Base-by-base conservation (phyloP, 2,888 invertebrate species). In the Ypsolopha sequella region DNA sequence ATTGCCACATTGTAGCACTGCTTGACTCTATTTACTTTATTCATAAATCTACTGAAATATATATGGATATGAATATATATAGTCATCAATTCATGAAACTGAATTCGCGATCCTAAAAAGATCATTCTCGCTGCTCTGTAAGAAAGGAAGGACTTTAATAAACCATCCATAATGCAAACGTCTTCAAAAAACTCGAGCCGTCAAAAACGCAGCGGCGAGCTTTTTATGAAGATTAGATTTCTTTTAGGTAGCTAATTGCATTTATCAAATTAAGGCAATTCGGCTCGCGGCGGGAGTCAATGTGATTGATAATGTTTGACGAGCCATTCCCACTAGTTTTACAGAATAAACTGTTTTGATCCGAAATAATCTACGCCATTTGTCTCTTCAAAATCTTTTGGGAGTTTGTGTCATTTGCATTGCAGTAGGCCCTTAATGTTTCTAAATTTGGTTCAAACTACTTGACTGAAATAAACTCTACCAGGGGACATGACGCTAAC, bases 181-280 rank as follows among this genome's bases (percentile, higher is more conserved):
- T 38, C 36, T 48, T 34, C 60, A 73, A 78, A 73, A 73, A 74
- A 70, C 63, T 63, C 67, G 38, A 68, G 66, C 66, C 65, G 70
- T 68, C 70, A 79, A 81, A 82, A 80, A 81, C 75, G 64, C 62
- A 69, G 76, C 73, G 78, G 73, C 73, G 34, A 41, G 11, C 35
- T 50, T 50, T 50, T 50, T 76, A 71, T 67, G 65, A 61, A 80
- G 79, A 85, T 86, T 82, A 84, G 82, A 82, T 81, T 85, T 79
- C 79, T 78, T 80, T 80, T 80, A 82, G 82, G 86, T 85, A 86
- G 85, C 85, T 85, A 86, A 86, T 85, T 86, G 84, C 79, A 72
- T 85, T 85, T 86, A 86, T 86, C 86, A 86, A 85, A 86, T 86
- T 82, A 85, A 81, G 77, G 78, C 76, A 74, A 73, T 70, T 74